A percentile compares a stretch with the other conserved stretches of the same genome.
Conservation (phyloP, 2,113 vertebrate genomes). For the Motacilla tschutschensis region DNA sequence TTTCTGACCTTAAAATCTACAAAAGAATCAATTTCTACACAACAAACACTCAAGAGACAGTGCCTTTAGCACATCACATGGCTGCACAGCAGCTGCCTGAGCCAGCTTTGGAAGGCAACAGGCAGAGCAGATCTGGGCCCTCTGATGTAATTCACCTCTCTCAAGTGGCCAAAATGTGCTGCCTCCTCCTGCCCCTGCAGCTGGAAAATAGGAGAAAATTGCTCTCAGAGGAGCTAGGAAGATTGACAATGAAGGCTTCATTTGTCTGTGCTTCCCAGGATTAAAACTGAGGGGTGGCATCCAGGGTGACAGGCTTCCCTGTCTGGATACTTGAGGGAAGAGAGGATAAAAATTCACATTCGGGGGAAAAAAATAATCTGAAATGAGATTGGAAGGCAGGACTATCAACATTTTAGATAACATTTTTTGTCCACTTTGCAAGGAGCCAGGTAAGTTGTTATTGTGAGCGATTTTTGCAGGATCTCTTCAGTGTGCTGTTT, state of each 20-base stretch:
- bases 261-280: background rate
- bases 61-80: background rate
- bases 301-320: background rate
- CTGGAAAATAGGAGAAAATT: background rate
- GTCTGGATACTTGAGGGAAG: background rate
- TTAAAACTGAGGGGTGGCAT: background rate
- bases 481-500: background rate
- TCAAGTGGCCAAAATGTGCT: background rate
- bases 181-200: background rate
- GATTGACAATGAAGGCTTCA: background rate
- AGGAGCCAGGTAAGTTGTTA: background rate
- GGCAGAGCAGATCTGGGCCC: background rate
- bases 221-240: background rate
- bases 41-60: background rate
- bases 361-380: background rate
- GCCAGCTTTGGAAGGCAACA: background rate
- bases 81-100: background rate
- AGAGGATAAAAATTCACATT: background rate
- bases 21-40: background rate
- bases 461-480: background rate
- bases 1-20: background rate
- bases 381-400: background rate
- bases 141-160: background rate
- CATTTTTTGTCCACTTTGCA: background rate
- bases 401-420: background rate